Evolutionary conservation across 1,140 invertebrate species (phyloP), one percentile per base, ranked within the genome.

Genomic region (Neelides sp.): DNA sequence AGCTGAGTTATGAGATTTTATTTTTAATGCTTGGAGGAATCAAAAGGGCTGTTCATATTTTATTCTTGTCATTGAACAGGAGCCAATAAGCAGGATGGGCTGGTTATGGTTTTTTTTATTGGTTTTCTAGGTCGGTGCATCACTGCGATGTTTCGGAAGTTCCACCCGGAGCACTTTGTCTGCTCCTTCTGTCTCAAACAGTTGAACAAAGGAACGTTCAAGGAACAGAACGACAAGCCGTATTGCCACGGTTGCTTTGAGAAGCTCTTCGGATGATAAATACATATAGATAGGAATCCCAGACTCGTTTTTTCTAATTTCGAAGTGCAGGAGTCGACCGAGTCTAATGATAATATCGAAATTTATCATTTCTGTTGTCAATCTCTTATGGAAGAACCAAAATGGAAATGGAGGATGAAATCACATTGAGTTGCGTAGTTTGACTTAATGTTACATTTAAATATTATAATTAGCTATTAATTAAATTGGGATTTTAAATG

Each of bases 91-190:
- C n/a, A n/a, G n/a, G n/a, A n/a, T n/a, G n/a, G n/a, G n/a, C n/a
- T n/a, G n/a, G n/a, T n/a, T n/a, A n/a, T n/a, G n/a, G 4, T 34
- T 48, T 55, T 55, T 52, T 57, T 40, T 61, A 51, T 61, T 59
- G 50, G 62, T 67, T 28, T 70, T 69, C 44, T 66, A 77, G 83
- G 94, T 48, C 84, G 93, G 13, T 98, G 94, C 68, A 95, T 98
- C 65, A 98, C 93, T 2, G 94, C 94, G 46, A 97, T 98, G 93
- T 95, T 93, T 69, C 78, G 87, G 43, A 98, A 98, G 71, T 98
- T 95, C 73, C 94, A 98, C 69, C 93, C 93, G 0, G 93, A 98
- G 69, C 94, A 98, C 71, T 98, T 98, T 66, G 90, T 95, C 1
- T 97, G 92, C 70, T 91, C 92, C 1, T 98, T 96, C 71, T 98